phyloP scores from a whole-genome alignment of 1,140 invertebrate species.

The Copidosoma floridanum region DNA sequence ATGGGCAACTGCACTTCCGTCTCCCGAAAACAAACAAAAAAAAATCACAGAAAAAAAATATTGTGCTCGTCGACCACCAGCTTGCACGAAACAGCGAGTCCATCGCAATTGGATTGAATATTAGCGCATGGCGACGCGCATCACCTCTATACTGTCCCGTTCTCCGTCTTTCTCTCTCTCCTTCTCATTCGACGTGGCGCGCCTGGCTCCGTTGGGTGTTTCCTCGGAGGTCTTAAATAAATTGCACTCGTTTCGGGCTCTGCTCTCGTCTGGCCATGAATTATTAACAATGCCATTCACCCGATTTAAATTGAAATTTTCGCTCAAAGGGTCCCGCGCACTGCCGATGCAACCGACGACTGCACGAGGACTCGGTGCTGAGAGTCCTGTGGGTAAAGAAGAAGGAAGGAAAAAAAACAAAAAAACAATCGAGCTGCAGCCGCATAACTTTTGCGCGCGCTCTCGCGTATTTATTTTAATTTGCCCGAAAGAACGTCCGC shows the following conservation, averaged over 20 bases:
- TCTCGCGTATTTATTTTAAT: slow-evolving; percentile 26
- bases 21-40: too few relatives aligned
- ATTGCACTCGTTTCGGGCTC: slow-evolving; percentile 16
- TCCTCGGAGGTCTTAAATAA: slow-evolving; percentile 26
- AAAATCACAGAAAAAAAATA: background rate
- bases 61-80: background rate
- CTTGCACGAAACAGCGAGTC: background rate
- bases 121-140: slow-evolving; percentile 1
- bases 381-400: too few relatives aligned
- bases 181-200: background rate
- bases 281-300: slow-evolving; percentile 27
- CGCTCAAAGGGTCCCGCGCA: slow-evolving; percentile 7
- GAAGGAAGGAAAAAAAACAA: slow-evolving; percentile 9
- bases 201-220: too few relatives aligned
- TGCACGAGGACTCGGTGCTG: background rate
- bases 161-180: background rate
- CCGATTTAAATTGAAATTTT: slow-evolving; percentile 29
- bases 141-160: background rate
- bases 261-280: slow-evolving; percentile 15
- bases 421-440: background rate
- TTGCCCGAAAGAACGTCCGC: slow-evolving; percentile 23
- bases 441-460: slow-evolving; percentile 15
- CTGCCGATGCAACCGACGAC: background rate
- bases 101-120: slow-evolving; percentile 23
- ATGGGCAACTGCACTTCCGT: too few relatives aligned